Evolutionary conservation across 2,888 invertebrate genomes (phyloP).

Genomic region (Caenorhabditis sp.): DNA sequence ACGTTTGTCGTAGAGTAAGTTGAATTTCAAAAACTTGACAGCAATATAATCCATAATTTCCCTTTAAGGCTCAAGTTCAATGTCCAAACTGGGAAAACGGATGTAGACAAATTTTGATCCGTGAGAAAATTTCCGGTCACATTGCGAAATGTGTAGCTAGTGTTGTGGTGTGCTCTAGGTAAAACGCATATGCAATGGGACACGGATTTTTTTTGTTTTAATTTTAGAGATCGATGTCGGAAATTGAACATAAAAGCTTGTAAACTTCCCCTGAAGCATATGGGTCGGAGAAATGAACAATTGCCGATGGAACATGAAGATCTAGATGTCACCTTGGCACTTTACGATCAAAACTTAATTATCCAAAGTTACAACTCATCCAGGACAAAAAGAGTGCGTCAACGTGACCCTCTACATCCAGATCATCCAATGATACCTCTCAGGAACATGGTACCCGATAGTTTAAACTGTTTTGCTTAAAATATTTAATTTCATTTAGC

Average conservation of each 20-base stretch:
- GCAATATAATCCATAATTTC: neutral
- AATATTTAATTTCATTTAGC: constrained; percentile 33
- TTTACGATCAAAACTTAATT: constrained; percentile 53
- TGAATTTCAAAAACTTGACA: neutral
- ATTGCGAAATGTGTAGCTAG: constrained; percentile 60
- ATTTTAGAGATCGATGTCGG: constrained; percentile 68
- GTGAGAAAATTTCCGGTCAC: constrained; percentile 51
- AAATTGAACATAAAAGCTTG: constrained; percentile 33
- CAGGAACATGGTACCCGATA: constrained; percentile 49
- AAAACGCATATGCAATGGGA: no score
- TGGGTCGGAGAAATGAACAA: constrained; percentile 43
- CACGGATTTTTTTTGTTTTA: no score
- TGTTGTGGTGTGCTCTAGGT: constrained; percentile 70
- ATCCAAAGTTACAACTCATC: constrained; percentile 63
- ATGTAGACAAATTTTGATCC: constrained; percentile 46
- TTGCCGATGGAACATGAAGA: constrained; percentile 15
- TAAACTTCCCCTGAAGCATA: constrained; percentile 60
- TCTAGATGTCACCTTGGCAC: constrained; percentile 43
- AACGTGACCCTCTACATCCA: constrained; percentile 65
- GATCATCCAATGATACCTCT: constrained; percentile 68
- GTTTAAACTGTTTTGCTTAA: no score
- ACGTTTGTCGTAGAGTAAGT: constrained; percentile 57
- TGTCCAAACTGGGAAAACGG: constrained; percentile 61
- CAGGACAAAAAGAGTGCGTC: constrained; percentile 49
- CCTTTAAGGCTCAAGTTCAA: constrained; percentile 46